These are phyloP conservation scores for Deilephila elpenor DNA, from an alignment of 2,888 invertebrate genomes.

Conservation along the genomic window DNA sequence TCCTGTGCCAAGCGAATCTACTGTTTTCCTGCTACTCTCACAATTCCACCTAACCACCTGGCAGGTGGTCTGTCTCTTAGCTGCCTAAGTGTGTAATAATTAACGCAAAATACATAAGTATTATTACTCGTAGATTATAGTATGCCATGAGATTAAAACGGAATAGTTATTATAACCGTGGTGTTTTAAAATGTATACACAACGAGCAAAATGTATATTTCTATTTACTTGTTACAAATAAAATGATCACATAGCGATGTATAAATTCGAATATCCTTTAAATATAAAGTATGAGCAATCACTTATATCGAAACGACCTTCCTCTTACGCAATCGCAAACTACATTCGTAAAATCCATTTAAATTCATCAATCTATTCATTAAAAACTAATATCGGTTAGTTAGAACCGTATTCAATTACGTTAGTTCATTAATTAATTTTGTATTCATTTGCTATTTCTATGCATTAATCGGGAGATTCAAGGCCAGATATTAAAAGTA, in stretches of 20 bases:
- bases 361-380: not conserved
- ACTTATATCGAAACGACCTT: not conserved
- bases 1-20: no score
- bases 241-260: not conserved
- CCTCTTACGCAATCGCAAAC: not conserved
- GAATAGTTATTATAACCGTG: no score
- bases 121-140: no score
- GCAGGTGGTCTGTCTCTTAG: no score
- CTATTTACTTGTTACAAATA: no score
- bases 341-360: constrained; percentile 9
- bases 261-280: not conserved
- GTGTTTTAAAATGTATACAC: no score
- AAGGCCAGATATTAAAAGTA: constrained; percentile 12
- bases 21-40: no score
- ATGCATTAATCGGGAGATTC: not conserved
- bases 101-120: no score
- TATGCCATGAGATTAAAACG: no score
- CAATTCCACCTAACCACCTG: no score
- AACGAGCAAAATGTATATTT: no score
- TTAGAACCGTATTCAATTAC: constrained; percentile 6
- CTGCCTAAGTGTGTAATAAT: no score
- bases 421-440: not conserved
- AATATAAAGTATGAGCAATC: not conserved
- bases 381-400: not conserved
- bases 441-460: constrained; percentile 3